phyloP scores from a whole-genome alignment of 2,113 vertebrate species.

The Okapia johnstoni region DNA sequence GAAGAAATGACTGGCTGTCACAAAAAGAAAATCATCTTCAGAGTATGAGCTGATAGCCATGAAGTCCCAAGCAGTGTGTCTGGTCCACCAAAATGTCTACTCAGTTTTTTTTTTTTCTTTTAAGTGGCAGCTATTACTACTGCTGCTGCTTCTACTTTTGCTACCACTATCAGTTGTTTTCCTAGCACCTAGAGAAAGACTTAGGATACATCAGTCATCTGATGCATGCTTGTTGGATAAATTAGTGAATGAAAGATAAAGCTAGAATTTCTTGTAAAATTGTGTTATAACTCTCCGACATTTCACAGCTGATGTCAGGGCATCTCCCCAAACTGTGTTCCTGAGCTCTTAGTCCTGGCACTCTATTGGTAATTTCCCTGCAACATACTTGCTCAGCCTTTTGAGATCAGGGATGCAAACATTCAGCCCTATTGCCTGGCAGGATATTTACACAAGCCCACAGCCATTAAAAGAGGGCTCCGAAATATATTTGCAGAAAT shows the following conservation, averaged over 20 bases:
- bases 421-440: not conserved
- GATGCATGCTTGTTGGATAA: not conserved
- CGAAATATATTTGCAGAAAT: not conserved
- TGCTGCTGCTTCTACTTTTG: not conserved
- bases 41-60: not conserved
- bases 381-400: not conserved
- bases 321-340: too few species aligned
- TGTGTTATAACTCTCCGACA: too few species aligned
- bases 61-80: not conserved
- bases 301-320: not conserved
- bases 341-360: not conserved
- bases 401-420: not conserved
- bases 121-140: not conserved
- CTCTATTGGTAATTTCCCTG: not conserved
- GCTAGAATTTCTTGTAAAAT: not conserved
- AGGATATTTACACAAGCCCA: not conserved
- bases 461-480: not conserved
- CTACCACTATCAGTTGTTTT: accelerated
- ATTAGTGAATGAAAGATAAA: not conserved
- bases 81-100: not conserved
- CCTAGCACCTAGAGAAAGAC: not conserved
- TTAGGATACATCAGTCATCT: not conserved
- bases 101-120: not conserved
- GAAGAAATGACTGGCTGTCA: not conserved
- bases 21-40: not conserved